A percentile compares a stretch with the other conserved stretches of the same genome.
phyloP scores from a whole-genome alignment of 2,113 vertebrate species.

The Carettochelys insculpta region DNA sequence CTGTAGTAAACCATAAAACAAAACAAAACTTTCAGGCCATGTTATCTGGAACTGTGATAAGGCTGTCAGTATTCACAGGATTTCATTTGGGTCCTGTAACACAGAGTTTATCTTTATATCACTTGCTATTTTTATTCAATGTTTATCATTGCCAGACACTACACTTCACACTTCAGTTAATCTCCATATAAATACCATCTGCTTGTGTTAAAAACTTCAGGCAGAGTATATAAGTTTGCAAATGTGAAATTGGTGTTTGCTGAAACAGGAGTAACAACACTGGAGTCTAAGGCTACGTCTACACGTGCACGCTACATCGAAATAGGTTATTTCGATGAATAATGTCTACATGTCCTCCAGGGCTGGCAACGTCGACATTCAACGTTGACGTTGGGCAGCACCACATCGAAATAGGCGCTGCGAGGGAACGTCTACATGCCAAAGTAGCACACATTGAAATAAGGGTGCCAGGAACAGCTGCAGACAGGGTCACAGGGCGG shows the following conservation, averaged over 20 bases:
- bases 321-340: too few species aligned
- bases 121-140: constrained; percentile 66
- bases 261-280: constrained; percentile 57
- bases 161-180: constrained; percentile 57
- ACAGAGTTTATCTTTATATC: constrained; percentile 15
- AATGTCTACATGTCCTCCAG: too few species aligned
- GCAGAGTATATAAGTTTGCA: constrained; percentile 59
- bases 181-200: constrained; percentile 63
- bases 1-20: constrained; percentile 41
- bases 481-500: too few species aligned
- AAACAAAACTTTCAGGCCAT: constrained; percentile 36
- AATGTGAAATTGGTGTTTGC: constrained; percentile 13
- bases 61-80: constrained; percentile 54
- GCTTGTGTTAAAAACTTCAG: constrained; percentile 50
- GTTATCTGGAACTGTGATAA: constrained; percentile 59
- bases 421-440: too few species aligned
- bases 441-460: too few species aligned
- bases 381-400: too few species aligned
- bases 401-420: too few species aligned
- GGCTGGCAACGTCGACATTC: too few species aligned
- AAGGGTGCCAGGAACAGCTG: too few species aligned
- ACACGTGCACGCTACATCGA: too few species aligned
- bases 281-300: too few species aligned
- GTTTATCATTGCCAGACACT: constrained; percentile 69
- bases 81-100: constrained; percentile 45